These are phyloP conservation scores for Scatophagus argus DNA, from an alignment of 2,113 vertebrate species.

Conservation along the genomic window DNA sequence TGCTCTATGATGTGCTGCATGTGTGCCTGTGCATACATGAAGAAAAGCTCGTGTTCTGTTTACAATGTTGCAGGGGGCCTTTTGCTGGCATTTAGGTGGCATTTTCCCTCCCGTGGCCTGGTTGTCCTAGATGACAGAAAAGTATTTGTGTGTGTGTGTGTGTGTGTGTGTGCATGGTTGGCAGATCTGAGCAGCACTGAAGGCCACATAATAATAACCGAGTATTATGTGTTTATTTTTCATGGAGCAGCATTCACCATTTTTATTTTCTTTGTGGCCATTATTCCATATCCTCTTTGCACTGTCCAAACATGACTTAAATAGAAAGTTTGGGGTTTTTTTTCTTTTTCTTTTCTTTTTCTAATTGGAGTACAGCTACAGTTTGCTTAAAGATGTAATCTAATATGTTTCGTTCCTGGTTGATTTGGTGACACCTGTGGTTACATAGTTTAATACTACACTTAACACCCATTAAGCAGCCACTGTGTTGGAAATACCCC, in stretches of 20 bases:
- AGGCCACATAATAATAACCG: conserved; percentile 48
- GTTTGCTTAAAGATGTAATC: not conserved
- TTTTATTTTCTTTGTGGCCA: not conserved
- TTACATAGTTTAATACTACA: not conserved
- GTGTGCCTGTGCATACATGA: conserved; percentile 62
- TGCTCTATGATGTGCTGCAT: conserved; percentile 63
- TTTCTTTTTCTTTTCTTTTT: not conserved
- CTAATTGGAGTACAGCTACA: not conserved
- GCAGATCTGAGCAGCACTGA: conserved; percentile 42
- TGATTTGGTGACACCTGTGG: not conserved
- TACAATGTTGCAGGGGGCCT: conserved; percentile 76
- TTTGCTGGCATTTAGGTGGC: conserved; percentile 85
- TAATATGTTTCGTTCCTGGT: not conserved
- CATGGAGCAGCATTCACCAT: conserved; percentile 4
- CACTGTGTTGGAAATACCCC: not conserved
- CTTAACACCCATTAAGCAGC: not conserved
- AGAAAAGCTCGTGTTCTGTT: conserved; percentile 71
- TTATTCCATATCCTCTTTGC: not conserved
- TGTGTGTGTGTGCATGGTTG: conserved; percentile 18
- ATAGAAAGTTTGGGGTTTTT: not conserved
- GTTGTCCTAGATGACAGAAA: conserved; percentile 76
- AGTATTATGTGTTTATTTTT: conserved; percentile 23
- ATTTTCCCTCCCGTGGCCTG: conserved; percentile 81
- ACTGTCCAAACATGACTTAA: not conserved
- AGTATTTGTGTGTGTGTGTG: conserved; percentile 48